Evolutionary conservation across 2,797 vertebrate genomes (phyloP).

Genomic region (Etheostoma nigrum): DNA sequence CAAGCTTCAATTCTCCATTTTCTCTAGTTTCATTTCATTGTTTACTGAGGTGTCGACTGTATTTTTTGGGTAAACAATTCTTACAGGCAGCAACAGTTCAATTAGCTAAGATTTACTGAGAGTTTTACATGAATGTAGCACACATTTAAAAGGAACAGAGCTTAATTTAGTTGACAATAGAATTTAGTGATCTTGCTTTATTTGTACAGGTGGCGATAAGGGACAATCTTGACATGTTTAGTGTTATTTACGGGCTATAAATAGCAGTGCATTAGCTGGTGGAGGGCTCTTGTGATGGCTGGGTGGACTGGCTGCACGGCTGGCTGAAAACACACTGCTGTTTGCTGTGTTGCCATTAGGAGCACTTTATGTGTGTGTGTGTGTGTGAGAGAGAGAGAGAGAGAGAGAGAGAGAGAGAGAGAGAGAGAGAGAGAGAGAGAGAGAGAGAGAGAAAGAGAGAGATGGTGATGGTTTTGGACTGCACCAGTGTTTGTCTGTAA

Average conservation of each 20-base stretch:
- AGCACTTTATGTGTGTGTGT: constrained; percentile 52
- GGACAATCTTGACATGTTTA: constrained; percentile 48
- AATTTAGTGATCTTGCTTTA: constrained; percentile 38
- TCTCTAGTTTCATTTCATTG: constrained; percentile 45
- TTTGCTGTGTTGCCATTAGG: constrained; percentile 60
- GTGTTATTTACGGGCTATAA: constrained; percentile 65
- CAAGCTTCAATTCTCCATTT: constrained; percentile 46
- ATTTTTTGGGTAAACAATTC: constrained; percentile 25
- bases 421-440: not conserved
- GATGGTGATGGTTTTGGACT: constrained; percentile 26
- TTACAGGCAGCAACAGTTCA: constrained; percentile 19
- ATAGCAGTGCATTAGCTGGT: constrained; percentile 70
- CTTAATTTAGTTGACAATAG: constrained; percentile 39
- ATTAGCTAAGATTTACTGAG: not conserved
- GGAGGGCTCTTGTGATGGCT: constrained; percentile 54
- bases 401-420: not conserved
- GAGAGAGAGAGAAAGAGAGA: not conserved
- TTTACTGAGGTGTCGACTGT: constrained; percentile 32
- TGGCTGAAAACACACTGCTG: constrained; percentile 48
- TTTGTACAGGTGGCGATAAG: constrained; percentile 61
- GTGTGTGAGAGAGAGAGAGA: not conserved
- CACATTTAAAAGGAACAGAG: constrained; percentile 5
- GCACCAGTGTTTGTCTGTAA: constrained; percentile 18
- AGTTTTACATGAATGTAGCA: constrained; percentile 14
- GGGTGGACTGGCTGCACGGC: constrained; percentile 22